These are phyloP conservation scores for Drosophila quasianomalipes DNA, from an alignment of 2,888 invertebrate species.

Conservation along the genomic window DNA sequence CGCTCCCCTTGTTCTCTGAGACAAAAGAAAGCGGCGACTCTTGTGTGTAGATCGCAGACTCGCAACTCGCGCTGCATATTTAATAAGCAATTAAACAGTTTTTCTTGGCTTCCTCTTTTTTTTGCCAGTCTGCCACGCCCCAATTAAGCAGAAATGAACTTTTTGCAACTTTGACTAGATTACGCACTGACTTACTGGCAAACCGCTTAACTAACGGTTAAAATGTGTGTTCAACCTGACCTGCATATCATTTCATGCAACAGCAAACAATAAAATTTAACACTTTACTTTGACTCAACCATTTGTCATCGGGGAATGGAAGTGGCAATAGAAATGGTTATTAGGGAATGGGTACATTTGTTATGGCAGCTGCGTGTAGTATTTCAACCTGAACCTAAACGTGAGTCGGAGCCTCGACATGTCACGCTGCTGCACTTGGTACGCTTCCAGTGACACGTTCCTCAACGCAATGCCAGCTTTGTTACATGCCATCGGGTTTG, in stretches of 20 bases:
- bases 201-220: conserved; percentile 34
- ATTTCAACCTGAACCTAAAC: conserved; percentile 18
- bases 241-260: conserved; percentile 71
- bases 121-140: conserved; percentile 60
- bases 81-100: conserved; percentile 63
- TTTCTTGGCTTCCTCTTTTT: conserved; percentile 2
- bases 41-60: conserved; percentile 2
- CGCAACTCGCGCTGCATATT: conserved; percentile 40
- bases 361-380: conserved; percentile 39
- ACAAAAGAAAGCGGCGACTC: conserved; percentile 23
- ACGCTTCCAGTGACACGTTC: conserved; percentile 46
- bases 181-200: background rate
- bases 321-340: background rate
- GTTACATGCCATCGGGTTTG: background rate
- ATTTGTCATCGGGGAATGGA: conserved; percentile 43
- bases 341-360: conserved; percentile 23
- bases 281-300: conserved; percentile 25
- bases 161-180: conserved; percentile 8
- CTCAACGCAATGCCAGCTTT: conserved; percentile 4
- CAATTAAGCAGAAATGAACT: conserved; percentile 48
- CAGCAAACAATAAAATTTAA: conserved; percentile 30
- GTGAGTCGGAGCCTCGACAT: conserved; percentile 13
- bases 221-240: conserved; percentile 42
- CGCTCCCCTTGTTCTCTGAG: background rate
- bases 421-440: conserved; percentile 61